Base-by-base conservation (phyloP, 2,113 vertebrate genomes). In the Chelonoidis abingdonii region DNA sequence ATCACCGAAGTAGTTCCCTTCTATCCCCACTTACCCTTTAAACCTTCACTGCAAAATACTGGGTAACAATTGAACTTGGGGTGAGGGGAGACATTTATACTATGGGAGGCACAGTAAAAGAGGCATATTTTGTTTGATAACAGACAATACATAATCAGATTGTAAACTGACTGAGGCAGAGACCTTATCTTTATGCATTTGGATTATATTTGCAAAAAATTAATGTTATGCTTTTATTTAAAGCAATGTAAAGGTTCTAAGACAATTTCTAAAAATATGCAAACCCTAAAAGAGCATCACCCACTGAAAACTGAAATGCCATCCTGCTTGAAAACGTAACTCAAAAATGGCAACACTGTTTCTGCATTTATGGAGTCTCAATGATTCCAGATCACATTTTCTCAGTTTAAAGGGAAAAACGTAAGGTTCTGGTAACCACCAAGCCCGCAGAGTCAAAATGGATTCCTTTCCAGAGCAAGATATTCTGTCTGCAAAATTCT, bases 1-100 rank as follows among this genome's bases (percentile, higher is more conserved):
- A 86, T 56, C 13, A 84, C 29, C 17, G 54, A 85, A 78, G 0
- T 0, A 21, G n/a, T 10, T 57, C 76, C 82, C 22, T 62, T 86
- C 78, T 54, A 56, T 49, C 65, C 65, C 35, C n/a, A 38, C 31
- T 38, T 72, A 72, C 57, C 10, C 57, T 27, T 59, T 59, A 59
- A 59, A 59, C 25, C 24, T 56, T 56, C 54, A 56, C 21, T 56
- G 22, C 54, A 56, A 57, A 57, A 57, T 57, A 11, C 4, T 57
- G 24, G 27, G 25, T 27, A 59, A 29, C 10, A 59, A 59, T 29
- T 11, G 65, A 69, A 69, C 35, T n/a, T 38, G 5, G 35, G 52
- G 6, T 17, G 17, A 17, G 5, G 6, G 13, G 17, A 6, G 17
- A 19, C 14, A 69, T 10, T 21, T 21, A 69, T n/a, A 69, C 35